These are phyloP conservation scores for Telmatochromis sp. DNA, from an alignment of 2,113 vertebrate genomes.

Conservation along the genomic window DNA sequence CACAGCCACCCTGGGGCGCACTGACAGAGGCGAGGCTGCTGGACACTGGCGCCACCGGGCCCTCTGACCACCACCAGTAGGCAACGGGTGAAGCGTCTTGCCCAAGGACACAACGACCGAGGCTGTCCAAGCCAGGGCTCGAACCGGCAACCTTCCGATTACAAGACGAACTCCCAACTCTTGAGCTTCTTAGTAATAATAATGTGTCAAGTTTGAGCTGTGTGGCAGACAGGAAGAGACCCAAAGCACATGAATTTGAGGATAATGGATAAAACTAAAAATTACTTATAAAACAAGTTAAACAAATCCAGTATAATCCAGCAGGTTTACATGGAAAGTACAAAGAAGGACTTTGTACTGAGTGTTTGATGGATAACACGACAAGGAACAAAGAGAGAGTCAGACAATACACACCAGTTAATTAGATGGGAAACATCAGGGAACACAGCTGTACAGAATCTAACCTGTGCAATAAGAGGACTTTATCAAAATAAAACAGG, in stretches of 20 bases:
- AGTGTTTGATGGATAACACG: background rate
- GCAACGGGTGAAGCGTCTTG: fast-evolving
- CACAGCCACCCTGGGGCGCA: background rate
- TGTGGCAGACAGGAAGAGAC: background rate
- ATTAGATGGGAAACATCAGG: background rate
- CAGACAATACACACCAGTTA: background rate
- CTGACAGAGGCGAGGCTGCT: background rate
- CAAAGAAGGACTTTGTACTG: background rate
- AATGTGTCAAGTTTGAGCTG: background rate
- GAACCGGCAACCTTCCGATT: fast-evolving
- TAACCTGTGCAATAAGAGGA: background rate
- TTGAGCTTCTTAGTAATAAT: background rate
- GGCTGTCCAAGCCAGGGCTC: background rate
- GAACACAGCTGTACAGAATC: background rate
- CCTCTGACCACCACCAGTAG: background rate
- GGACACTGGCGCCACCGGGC: background rate
- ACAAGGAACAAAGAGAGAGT: background rate
- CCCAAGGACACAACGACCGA: background rate
- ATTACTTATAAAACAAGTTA: background rate
- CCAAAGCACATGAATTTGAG: background rate
- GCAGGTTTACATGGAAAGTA: background rate
- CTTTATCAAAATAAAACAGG: background rate
- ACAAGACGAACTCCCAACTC: fast-evolving
- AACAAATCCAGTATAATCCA: background rate
- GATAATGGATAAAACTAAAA: background rate